These are phyloP conservation scores for Rhinoderma darwinii DNA, from an alignment of 2,113 vertebrate species.

Conservation along the genomic window DNA sequence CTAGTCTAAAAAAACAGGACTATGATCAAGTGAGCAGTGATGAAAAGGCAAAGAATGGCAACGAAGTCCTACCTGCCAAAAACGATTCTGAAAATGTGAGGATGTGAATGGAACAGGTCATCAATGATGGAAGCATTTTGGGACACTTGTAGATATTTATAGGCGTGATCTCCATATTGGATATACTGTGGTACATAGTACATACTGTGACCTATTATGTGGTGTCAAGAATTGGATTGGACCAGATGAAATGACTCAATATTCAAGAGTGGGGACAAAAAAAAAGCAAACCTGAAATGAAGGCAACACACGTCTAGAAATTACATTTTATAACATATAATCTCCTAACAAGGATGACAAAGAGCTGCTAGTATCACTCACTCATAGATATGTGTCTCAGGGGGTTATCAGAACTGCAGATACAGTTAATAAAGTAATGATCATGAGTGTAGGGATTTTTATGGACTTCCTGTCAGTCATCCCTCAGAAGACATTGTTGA, in stretches of 20 bases:
- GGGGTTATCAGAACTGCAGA: not conserved
- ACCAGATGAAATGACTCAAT: not conserved
- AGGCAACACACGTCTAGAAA: too few relatives aligned
- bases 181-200: not conserved
- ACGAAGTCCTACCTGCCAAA: conserved; percentile 61
- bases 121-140: not conserved
- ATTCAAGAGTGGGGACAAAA: not conserved
- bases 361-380: not conserved
- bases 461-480: too few relatives aligned
- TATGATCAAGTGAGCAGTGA: conserved; percentile 31
- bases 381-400: not conserved
- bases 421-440: too few relatives aligned
- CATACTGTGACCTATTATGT: not conserved
- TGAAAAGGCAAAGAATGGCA: conserved; percentile 58
- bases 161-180: not conserved
- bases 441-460: too few relatives aligned
- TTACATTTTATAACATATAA: not conserved
- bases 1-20: conserved; percentile 61
- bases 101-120: conserved; percentile 33
- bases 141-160: not conserved
- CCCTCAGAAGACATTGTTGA: too few relatives aligned
- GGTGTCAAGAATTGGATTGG: not conserved
- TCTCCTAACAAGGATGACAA: not conserved
- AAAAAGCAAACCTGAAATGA: not conserved
- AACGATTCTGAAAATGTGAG: conserved; percentile 58